These are phyloP conservation scores for Uropetala carovei DNA, from an alignment of 2,888 invertebrate genomes.

Conservation along the genomic window DNA sequence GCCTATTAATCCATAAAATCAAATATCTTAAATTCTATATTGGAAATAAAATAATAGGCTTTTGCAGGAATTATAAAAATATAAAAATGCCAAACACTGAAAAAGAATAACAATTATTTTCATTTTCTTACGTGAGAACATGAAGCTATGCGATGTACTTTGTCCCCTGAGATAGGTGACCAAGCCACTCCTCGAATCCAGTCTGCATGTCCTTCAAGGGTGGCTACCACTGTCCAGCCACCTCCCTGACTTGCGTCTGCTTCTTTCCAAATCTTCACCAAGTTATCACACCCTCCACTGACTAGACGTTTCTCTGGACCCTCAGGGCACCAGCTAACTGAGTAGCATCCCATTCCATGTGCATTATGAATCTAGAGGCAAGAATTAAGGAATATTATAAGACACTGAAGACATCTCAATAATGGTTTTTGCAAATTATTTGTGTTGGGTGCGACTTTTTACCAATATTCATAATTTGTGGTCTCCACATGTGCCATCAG, in stretches of 20 bases:
- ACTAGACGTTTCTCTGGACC: conserved; percentile 85
- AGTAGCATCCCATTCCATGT: conserved; percentile 93
- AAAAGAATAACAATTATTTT: too few relatives aligned
- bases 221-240: conserved; percentile 94
- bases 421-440: too few relatives aligned
- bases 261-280: conserved; percentile 93
- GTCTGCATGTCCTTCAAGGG: conserved; percentile 97
- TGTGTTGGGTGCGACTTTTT: too few relatives aligned
- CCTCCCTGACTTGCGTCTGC: conserved; percentile 71
- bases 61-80: too few relatives aligned
- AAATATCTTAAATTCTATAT: too few relatives aligned
- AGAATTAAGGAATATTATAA: too few relatives aligned
- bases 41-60: too few relatives aligned
- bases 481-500: too few relatives aligned
- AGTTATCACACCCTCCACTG: conserved; percentile 98
- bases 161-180: conserved; percentile 93
- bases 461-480: too few relatives aligned
- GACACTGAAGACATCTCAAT: too few relatives aligned
- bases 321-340: conserved; percentile 96
- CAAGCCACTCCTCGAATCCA: conserved; percentile 99
- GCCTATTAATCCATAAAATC: too few relatives aligned
- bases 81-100: too few relatives aligned
- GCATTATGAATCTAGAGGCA: conserved; percentile 70
- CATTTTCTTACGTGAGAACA: conserved; percentile 29
- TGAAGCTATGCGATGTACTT: conserved; percentile 49